Conservation (phyloP, 2,888 invertebrate species). For the Cylloceria caligata region DNA sequence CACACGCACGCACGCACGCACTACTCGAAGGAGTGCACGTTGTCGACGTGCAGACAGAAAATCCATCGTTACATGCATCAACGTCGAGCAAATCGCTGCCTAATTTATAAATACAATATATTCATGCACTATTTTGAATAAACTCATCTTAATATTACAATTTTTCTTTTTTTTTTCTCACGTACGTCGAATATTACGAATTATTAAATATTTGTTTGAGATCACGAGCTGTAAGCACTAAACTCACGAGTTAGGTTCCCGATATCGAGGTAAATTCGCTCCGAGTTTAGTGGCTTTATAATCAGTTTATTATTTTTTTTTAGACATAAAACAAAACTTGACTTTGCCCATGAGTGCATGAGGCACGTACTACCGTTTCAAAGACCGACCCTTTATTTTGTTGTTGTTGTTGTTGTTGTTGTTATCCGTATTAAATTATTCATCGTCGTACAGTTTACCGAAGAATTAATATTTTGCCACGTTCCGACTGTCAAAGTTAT, state of each 20-base stretch:
- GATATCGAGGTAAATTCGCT: neutral
- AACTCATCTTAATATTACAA: slow-evolving; percentile 22
- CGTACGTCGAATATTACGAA: slow-evolving; percentile 48
- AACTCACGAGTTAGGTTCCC: slow-evolving; percentile 68
- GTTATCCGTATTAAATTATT: slow-evolving; percentile 1
- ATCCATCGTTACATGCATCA: slow-evolving; percentile 3
- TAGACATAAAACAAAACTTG: slow-evolving; percentile 31
- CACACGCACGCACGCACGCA: slow-evolving; percentile 25
- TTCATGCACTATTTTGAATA: slow-evolving; percentile 65
- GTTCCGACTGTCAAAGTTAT: too few relatives aligned
- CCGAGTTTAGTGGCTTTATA: slow-evolving; percentile 40
- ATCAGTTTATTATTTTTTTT: slow-evolving; percentile 18
- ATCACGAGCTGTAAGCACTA: slow-evolving; percentile 81
- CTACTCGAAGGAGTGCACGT: slow-evolving; percentile 36
- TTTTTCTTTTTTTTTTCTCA: slow-evolving; percentile 33
- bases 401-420: too few relatives aligned
- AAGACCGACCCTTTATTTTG: slow-evolving; percentile 35
- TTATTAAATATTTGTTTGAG: slow-evolving; percentile 77
- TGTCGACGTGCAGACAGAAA: slow-evolving; percentile 3
- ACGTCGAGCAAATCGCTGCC: slow-evolving; percentile 16
- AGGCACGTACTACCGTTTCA: slow-evolving; percentile 26
- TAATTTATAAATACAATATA: slow-evolving; percentile 57
- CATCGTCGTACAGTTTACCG: neutral
- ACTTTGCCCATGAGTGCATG: slow-evolving; percentile 9
- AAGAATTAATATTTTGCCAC: neutral